Evolutionary conservation across 1,140 invertebrate species (phyloP), one percentile per base, ranked within the genome.

Genomic region (Trachymyrmex cornetzi): DNA sequence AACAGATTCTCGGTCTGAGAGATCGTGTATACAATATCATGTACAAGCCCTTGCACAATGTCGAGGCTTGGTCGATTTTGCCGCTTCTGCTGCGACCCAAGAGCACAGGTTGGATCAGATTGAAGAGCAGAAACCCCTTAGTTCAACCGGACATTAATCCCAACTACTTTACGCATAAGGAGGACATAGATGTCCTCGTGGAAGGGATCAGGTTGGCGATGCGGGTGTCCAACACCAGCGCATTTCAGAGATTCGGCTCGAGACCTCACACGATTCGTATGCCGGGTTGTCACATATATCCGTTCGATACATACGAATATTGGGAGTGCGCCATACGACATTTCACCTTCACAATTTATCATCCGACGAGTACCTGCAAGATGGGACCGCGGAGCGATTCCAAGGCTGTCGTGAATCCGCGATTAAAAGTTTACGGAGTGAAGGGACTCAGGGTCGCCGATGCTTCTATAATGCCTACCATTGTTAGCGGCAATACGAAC

Each of bases 101-200:
- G 92, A 99, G 98, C 92, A 96, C 96, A 0, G 98, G 98, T 0
- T 97, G 97, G 96, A 95, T 99, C 6, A 96, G 97, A n/a, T 92
- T 99, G 0, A 97, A 96, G 82, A 98, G 96, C 50, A 96, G 95
- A 38, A 97, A 99, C 95, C 99, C 99, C 0, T 96, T 97, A 12
- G 96, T 97, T 2, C 96, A 97, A 90, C 99, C 99, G 0, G 96
- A 97, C 4, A 98, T 99, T n/a, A 97, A 98, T 93, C 98, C 99
- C 0, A 99, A 99, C 91, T 99, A 99, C 91, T 98, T 99, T 91
- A 97, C 97, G 0, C 97, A 98, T 88, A 97, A 96, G 85, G 96
- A 98, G 89, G 98, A 98, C 88, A 96, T 98, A 16, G 95, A 97
- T 87, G 96, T 97, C 0, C 91, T 98, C 6, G 97, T 97, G 0